These are phyloP conservation scores for Neotragus moschatus DNA, from an alignment of 2,113 vertebrate genomes.

Conservation along the genomic window DNA sequence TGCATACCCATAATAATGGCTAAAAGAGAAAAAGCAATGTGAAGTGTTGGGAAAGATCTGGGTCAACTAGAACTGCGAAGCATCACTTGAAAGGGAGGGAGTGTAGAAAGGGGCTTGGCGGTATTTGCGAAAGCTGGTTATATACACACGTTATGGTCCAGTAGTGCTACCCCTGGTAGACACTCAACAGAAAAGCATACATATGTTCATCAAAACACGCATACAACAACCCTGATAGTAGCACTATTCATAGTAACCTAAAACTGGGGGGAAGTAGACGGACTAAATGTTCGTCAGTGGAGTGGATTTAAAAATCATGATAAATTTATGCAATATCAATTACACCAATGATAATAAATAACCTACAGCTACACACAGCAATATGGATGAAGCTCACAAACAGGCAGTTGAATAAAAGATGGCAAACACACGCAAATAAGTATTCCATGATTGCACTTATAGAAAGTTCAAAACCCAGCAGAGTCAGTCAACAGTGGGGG, in stretches of 20 bases:
- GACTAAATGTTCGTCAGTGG: not conserved
- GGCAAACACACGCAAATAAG: not conserved
- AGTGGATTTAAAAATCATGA: not conserved
- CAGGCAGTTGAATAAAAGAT: not conserved
- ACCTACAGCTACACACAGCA: not conserved
- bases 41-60: not conserved
- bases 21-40: not conserved
- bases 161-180: not conserved
- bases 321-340: not conserved
- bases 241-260: not conserved
- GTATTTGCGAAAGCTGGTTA: not conserved
- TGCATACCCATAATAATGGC: not conserved
- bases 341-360: not conserved
- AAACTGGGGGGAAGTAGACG: not conserved
- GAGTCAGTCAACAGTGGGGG: not conserved
- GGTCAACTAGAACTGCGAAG: not conserved
- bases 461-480: not conserved
- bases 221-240: not conserved
- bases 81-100: not conserved
- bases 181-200: not conserved
- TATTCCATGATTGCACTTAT: not conserved
- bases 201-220: not conserved
- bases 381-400: not conserved
- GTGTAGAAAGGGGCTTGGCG: too few relatives aligned
- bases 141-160: not conserved